Conservation (phyloP, 2,888 invertebrate genomes). For the Leptinotarsa rubiginosa region DNA sequence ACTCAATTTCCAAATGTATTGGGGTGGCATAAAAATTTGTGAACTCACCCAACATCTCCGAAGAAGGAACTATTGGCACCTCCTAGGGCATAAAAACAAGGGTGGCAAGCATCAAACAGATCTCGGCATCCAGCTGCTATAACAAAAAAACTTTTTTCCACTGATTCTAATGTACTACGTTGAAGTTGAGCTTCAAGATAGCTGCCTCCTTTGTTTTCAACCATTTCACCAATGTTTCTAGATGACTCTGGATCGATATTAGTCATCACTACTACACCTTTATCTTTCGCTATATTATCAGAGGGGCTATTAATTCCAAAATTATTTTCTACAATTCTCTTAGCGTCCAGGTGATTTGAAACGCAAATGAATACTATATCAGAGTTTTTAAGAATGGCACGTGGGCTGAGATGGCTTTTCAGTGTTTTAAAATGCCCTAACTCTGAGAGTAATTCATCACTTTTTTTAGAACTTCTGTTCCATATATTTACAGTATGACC, state of each 20-base stretch:
- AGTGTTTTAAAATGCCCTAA: slow-evolving; percentile 61
- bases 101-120: slow-evolving; percentile 92
- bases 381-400: slow-evolving; percentile 89
- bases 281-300: slow-evolving; percentile 78
- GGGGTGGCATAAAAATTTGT: neutral
- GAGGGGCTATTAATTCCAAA: slow-evolving; percentile 86
- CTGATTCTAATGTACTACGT: slow-evolving; percentile 89
- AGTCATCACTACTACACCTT: slow-evolving; percentile 93
- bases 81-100: slow-evolving; percentile 95
- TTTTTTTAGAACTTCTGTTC: slow-evolving; percentile 78
- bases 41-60: slow-evolving; percentile 41
- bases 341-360: slow-evolving; percentile 91
- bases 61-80: slow-evolving; percentile 58
- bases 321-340: slow-evolving; percentile 95
- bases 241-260: slow-evolving; percentile 94
- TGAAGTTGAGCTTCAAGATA: slow-evolving; percentile 93
- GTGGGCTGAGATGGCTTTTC: slow-evolving; percentile 85
- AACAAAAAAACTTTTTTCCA: slow-evolving; percentile 89
- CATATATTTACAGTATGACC: slow-evolving; percentile 94
- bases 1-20: neutral
- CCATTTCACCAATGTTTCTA: slow-evolving; percentile 90
- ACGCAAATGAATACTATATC: slow-evolving; percentile 97
- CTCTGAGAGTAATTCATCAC: slow-evolving; percentile 40
- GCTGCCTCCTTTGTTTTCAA: slow-evolving; percentile 87
- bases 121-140: slow-evolving; percentile 90